Base-by-base conservation (phyloP, 2,888 invertebrate genomes). In the Sepioteuthis lessoniana region DNA sequence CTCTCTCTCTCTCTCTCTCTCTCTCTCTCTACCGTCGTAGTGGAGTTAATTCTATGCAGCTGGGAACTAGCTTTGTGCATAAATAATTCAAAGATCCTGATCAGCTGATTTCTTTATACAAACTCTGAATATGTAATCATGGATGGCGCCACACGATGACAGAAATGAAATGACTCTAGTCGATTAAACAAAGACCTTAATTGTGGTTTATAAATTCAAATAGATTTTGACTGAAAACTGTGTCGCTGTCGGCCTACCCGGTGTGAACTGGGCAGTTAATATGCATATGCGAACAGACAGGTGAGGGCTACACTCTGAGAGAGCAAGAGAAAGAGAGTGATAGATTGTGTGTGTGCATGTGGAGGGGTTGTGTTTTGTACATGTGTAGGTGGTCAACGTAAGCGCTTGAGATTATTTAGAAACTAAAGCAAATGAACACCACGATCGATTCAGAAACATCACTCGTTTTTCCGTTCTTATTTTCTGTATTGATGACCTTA, bases 41-140 rank as follows among this genome's bases (percentile, higher is more conserved):
- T 5, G 5, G 10, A 8, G 8, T 31, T 76, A n/a, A n/a, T n/a
- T 35, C 19, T 76, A 76, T 76, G n/a, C 76, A n/a, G 35, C 76
- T 76, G 76, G n/a, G 76, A 76, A 76, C 76, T 76, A 76, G n/a
- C n/a, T 76, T 19, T 16, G n/a, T 25, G 76, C 76, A 76, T 76
- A 35, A 76, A 76, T 76, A 76, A n/a, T 76, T n/a, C 35, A 0
- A 35, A 76, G 35, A 76, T 76, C n/a, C n/a, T 76, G n/a, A 35
- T 35, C 76, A 76, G n/a, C n/a, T 76, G 76, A 76, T 76, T 76
- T 76, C 76, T 76, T 76, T 76, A 76, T 76, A 76, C 76, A 76
- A 35, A 25, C 35, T 76, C n/a, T 76, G 76, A 76, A 76, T 76
- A 76, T n/a, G 76, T 35, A 76, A 76, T 76, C n/a, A 16, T 76